Conservation (phyloP, 2,113 vertebrate genomes). For the Pseudorasbora parva region DNA sequence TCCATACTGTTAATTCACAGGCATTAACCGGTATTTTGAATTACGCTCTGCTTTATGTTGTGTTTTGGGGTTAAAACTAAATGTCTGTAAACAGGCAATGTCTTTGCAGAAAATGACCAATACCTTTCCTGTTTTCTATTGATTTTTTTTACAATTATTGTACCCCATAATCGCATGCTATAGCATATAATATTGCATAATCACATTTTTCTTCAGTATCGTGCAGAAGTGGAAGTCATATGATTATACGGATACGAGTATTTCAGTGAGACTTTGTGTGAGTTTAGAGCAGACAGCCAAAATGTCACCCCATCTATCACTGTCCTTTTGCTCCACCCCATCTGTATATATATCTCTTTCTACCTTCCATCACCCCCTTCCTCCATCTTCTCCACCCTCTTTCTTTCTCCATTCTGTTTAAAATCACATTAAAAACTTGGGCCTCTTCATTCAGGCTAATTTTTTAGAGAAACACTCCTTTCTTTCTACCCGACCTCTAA, state of each 20-base stretch:
- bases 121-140: no score
- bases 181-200: no score
- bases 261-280: not conserved
- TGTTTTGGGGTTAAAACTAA: no score
- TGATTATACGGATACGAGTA: not conserved
- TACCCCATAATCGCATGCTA: not conserved
- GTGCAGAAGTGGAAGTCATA: not conserved
- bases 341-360: conserved; percentile 56
- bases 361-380: conserved; percentile 44
- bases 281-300: not conserved
- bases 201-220: not conserved
- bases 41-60: no score
- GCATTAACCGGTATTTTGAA: no score
- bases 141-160: no score
- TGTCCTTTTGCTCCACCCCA: conserved; percentile 69
- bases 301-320: conserved; percentile 67
- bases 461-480: conserved; percentile 70
- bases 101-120: no score
- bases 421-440: conserved; percentile 73
- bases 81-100: no score
- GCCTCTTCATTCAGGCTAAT: conserved; percentile 75
- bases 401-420: conserved; percentile 64
- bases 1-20: no score
- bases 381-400: conserved; percentile 17
- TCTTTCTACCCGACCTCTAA: conserved; percentile 65